phyloP scores from a whole-genome alignment of 1,140 invertebrate species.

The Psilanteris sp. region DNA sequence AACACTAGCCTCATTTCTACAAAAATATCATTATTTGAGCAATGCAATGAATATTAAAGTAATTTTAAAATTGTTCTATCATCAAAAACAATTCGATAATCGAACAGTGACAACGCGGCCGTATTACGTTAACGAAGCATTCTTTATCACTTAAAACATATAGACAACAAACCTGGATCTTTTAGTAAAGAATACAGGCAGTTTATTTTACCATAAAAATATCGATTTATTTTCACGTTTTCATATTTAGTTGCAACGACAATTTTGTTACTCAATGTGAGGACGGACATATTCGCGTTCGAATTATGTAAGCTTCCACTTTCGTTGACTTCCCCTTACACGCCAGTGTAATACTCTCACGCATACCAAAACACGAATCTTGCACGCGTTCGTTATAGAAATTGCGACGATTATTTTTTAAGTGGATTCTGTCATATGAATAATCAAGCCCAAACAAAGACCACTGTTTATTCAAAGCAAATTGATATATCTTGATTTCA shows the following conservation, averaged over 20 bases:
- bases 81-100: too few relatives aligned
- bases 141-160: too few relatives aligned
- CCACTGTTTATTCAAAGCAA: slow-evolving; percentile 3
- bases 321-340: slow-evolving; percentile 70
- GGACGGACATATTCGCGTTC: slow-evolving; percentile 69
- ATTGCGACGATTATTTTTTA: slow-evolving; percentile 48
- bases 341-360: slow-evolving; percentile 50
- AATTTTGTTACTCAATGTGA: slow-evolving; percentile 46
- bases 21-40: too few relatives aligned
- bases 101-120: too few relatives aligned
- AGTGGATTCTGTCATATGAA: slow-evolving; percentile 45
- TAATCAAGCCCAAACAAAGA: slow-evolving; percentile 38
- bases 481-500: slow-evolving; percentile 8
- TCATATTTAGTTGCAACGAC: slow-evolving; percentile 13
- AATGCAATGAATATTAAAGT: too few relatives aligned
- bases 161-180: too few relatives aligned
- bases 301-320: slow-evolving; percentile 73
- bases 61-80: too few relatives aligned
- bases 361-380: slow-evolving; percentile 46
- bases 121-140: too few relatives aligned
- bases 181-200: too few relatives aligned
- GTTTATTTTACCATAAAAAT: too few relatives aligned
- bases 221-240: slow-evolving; percentile 11
- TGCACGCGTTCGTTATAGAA: slow-evolving; percentile 46
- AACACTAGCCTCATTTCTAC: too few relatives aligned